Percentiles rank a stretch among this genome's conserved stretches.
Evolutionary conservation across 2,888 invertebrate genomes (phyloP).

Genomic region (Dugesia japonica): DNA sequence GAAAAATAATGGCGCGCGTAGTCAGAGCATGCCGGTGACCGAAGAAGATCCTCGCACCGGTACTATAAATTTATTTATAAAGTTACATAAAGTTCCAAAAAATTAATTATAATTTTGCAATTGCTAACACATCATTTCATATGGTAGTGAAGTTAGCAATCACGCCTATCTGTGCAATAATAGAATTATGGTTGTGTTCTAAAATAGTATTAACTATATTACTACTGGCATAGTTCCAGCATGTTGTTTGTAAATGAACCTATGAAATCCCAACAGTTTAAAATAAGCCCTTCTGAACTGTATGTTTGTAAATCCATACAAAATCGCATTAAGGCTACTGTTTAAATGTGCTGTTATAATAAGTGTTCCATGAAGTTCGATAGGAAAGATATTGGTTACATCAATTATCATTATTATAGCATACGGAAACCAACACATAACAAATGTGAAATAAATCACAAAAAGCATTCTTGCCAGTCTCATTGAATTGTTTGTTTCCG

Average conservation of each 20-base stretch:
- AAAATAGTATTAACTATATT: too few species aligned
- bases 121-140: too few species aligned
- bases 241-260: not conserved
- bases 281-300: slow-evolving; percentile 35
- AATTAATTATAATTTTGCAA: too few species aligned
- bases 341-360: slow-evolving; percentile 36
- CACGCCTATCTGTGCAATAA: too few species aligned
- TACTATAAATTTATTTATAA: too few species aligned
- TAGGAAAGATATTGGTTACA: slow-evolving; percentile 25
- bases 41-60: too few species aligned
- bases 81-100: too few species aligned
- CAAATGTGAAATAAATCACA: slow-evolving; percentile 36
- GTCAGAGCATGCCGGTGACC: too few species aligned
- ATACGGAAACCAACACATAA: slow-evolving; percentile 36
- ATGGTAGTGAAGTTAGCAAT: too few species aligned
- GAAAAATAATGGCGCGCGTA: too few species aligned
- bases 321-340: slow-evolving; percentile 35
- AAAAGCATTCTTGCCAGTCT: slow-evolving; percentile 36
- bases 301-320: slow-evolving; percentile 36
- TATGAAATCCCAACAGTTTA: not conserved
- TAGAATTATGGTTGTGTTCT: too few species aligned
- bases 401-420: slow-evolving; percentile 36
- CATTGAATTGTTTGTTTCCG: slow-evolving; percentile 28
- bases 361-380: slow-evolving; percentile 33
- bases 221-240: not conserved